Base-by-base conservation (phyloP, 2,797 vertebrate species). In the Phyllotis vaccarum region DNA sequence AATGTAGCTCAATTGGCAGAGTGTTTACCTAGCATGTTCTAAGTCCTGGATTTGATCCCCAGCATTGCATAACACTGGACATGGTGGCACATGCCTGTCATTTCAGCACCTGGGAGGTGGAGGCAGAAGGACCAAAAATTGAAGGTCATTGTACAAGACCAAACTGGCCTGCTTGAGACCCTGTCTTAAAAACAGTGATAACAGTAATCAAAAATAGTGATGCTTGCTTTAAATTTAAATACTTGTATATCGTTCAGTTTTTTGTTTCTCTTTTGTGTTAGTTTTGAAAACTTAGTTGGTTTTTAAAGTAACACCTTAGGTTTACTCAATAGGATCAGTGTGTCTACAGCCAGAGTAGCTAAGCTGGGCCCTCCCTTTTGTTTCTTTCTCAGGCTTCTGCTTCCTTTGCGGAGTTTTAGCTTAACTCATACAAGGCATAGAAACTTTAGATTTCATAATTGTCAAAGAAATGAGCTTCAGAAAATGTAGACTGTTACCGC, bases 151-250 rank as follows among this genome's bases (percentile, higher is more conserved):
- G 62, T 34, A 3, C 19, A 66, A 85, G 43, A 11, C 43, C 62
- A 66, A 12, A n/a, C 10, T 68, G 62, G 43, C 29, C 60, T 85
- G 24, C 6, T 8, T 9, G 31, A 49, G 82, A 66, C 31, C 11
- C 43, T 66, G 0, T 49, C 7, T 85, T 10, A 11, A 40, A 40
- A 81, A 46, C 75, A 60, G 6, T 60, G 37, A 9, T 5, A 85
- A 14, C 29, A 49, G 8, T 62, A 17, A 62, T 37, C 79, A 49
- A 90, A 60, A 49, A 86, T n/a, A 62, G 6, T 66, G 60, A 11
- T 70, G n/a, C 24, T 62, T 85, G 40, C 21, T 81, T 87, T 85
- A 93, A 0, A 21, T 81, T 89, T 58, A 79, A 95, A 75, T 70
- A 19, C 1, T 21, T 70, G 60, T 29, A 75, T 3, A 46, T 70